These are phyloP conservation scores for Byasa hedistus DNA, from an alignment of 2,888 invertebrate genomes.

Conservation along the genomic window DNA sequence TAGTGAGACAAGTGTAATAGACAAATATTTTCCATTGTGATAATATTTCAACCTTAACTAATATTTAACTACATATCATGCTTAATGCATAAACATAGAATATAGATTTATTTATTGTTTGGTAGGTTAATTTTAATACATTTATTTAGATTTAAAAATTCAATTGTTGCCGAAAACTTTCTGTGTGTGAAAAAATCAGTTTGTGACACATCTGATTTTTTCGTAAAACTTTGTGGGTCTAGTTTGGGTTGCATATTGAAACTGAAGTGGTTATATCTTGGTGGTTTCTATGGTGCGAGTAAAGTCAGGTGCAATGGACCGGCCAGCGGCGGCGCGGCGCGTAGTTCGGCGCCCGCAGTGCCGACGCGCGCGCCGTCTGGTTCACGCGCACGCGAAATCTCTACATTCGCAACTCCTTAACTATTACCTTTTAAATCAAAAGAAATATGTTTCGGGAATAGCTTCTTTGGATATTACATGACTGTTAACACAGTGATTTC, in stretches of 20 bases:
- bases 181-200: too few relatives aligned
- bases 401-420: conserved; percentile 56
- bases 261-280: not conserved
- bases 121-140: too few relatives aligned
- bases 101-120: too few relatives aligned
- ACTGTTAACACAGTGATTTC: conserved; percentile 5
- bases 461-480: not conserved
- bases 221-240: too few relatives aligned
- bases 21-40: not conserved
- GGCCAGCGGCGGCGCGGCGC: conserved; percentile 31
- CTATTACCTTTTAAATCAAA: conserved; percentile 36
- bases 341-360: conserved; percentile 47
- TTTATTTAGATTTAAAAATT: too few relatives aligned
- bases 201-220: too few relatives aligned
- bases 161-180: too few relatives aligned
- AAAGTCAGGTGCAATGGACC: conserved; percentile 69
- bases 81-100: too few relatives aligned
- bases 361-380: conserved; percentile 67
- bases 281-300: conserved; percentile 36
- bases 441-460: conserved; percentile 8
- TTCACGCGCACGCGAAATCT: conserved; percentile 70
- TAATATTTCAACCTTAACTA: too few relatives aligned
- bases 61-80: too few relatives aligned
- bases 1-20: not conserved
- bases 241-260: not conserved